Evolutionary conservation across 2,113 vertebrate species (phyloP), one percentile per base, ranked within the genome.

Genomic region (Calyptomena viridis): DNA sequence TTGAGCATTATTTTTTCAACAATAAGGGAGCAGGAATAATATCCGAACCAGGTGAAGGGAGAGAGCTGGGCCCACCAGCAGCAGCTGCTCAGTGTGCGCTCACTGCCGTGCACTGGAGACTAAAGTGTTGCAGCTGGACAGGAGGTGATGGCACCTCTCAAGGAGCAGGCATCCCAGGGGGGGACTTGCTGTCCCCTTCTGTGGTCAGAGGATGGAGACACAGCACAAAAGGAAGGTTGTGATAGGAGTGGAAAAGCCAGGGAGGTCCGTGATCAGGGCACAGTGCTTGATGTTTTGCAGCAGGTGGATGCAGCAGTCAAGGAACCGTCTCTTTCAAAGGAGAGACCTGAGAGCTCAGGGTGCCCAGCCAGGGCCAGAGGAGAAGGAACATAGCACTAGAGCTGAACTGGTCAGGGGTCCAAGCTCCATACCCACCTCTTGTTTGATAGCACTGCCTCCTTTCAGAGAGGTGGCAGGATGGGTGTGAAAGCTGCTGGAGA

Each of bases 11-110:
- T 93, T 93, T 96, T 95, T 94, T 78, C 95, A 95, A 94, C 94
- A 95, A 72, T 89, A 94, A 96, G 88, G 80, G 94, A 96, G 90
- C 66, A 46, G 90, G 69, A 94, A 92, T 96, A 89, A 84, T 94
- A 96, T 60, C 83, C 30, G 6, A 95, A 64, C 27, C 66, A 87
- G 92, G 94, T 94, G 78, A 95, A 40, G 60, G 62, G 53, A 89
- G 72, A 42, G 87, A 90, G 72, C 78, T 47, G 31, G 56, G 64
- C 50, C 42, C 4, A 0, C 35, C 9, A 1, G 56, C 63, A 46
- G 55, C 1, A 2, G 50, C 44, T 33, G 76, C 62, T 76, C 60
- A 23, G 21, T 0, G 5, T 83, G 66, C 28, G 2, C 76, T 69
- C 7, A 0, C 40, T 74, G 60, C 35, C 44, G 11, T 21, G 46